Evolutionary conservation across 2,113 vertebrate genomes (phyloP).

Genomic region (Equus przewalskii): DNA sequence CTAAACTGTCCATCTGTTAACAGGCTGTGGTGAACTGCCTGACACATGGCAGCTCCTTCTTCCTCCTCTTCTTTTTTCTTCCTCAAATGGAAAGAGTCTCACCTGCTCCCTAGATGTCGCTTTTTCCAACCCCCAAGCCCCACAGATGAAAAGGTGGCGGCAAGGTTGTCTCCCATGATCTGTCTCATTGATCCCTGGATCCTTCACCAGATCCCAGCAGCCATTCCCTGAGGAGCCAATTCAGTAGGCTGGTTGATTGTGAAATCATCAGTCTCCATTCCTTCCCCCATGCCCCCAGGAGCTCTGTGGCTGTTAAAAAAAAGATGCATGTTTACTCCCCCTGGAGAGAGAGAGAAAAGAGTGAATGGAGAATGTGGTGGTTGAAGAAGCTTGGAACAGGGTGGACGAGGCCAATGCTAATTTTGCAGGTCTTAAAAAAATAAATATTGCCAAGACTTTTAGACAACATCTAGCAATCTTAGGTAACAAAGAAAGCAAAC

Average conservation of each 20-base stretch:
- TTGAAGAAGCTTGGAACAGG: not conserved
- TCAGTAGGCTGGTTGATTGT: not conserved
- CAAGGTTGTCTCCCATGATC: not conserved
- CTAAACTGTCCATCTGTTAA: not conserved
- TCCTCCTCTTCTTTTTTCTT: not conserved
- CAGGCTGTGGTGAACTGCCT: not conserved
- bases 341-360: not conserved
- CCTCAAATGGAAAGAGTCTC: not conserved
- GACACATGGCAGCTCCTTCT: not conserved
- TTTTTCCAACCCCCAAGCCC: not conserved
- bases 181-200: not conserved
- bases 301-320: not conserved
- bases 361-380: not conserved
- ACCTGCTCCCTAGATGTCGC: not conserved
- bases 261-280: not conserved
- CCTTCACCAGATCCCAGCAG: not conserved
- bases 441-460: not conserved
- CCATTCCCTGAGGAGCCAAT: not conserved
- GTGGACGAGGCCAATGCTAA: not conserved
- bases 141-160: not conserved
- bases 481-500: conserved; percentile 13
- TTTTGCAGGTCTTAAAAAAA: not conserved
- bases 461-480: not conserved
- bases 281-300: no score
- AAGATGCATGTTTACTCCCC: not conserved